Evolutionary conservation across 2,888 invertebrate species (phyloP), one percentile per base, ranked within the genome.

Genomic region (Parnassius mnemosyne): DNA sequence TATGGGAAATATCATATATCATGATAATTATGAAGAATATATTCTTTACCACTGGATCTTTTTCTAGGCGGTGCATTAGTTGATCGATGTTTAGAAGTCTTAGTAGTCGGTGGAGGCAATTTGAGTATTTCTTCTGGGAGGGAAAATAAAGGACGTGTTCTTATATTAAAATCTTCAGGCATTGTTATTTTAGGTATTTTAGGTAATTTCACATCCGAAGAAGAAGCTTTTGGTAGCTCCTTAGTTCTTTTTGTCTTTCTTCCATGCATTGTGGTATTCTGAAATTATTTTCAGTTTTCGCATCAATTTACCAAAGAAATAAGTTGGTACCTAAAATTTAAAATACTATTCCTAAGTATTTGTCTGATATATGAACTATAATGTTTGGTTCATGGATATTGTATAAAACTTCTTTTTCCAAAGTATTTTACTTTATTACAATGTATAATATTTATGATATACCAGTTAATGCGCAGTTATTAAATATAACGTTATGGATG

Each of bases 81-180:
- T 41, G 79, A 75, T 71, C 83, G 82, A 57, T 74, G 66, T 70
- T 79, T 84, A 7, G 83, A 81, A 20, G 86, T 83, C 72, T 81
- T 87, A 20, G 77, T 74, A 57, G 76, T 80, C 34, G 87, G 81
- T 44, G 86, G 80, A 42, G 91, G 90, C 65, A 93, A 80, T 69
- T 90, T 88, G 34, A 92, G 77, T 60, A 95, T 81, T 80, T 94
- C 92, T 55, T 94, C 93, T 0, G 95, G 95, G 58, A 95, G 77
- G 2, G 94, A 92, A 81, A 94, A 94, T 61, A 94, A 73, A 1
- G 93, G 93, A 59, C 92, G 87, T 20, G 93, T 90, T 65, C 92
- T 81, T 64, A 93, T 88, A 78, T 93, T 92, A 69, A 92, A 93
- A 74, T 93, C 93, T 44, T 92, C 91, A 0, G 93, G 93, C 80